Percentiles rank a stretch among this genome's conserved stretches.
These are phyloP conservation scores for Nannoperca obscura DNA, from an alignment of 2,797 vertebrate genomes.

Conservation along the genomic window DNA sequence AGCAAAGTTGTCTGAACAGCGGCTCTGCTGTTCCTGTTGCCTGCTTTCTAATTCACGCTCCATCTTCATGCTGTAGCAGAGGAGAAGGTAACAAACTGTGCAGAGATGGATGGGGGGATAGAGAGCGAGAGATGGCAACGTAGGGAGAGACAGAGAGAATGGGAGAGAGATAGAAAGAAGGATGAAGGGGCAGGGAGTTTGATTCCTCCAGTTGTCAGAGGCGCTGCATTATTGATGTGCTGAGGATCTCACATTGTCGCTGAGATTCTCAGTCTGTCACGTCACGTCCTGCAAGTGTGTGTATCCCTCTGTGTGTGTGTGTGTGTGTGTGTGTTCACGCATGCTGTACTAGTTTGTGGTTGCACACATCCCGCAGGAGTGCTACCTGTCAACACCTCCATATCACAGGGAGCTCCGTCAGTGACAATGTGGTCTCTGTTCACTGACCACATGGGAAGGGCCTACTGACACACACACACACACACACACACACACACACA, in stretches of 20 bases:
- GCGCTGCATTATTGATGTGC: constrained; percentile 82
- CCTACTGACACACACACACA: constrained; percentile 10
- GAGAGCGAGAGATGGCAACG: constrained; percentile 35
- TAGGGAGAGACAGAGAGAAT: constrained; percentile 32
- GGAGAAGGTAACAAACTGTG: constrained; percentile 58
- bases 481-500: constrained; percentile 39
- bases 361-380: constrained; percentile 63
- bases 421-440: constrained; percentile 63
- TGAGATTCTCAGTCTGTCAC: constrained; percentile 69
- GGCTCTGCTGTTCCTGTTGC: constrained; percentile 22
- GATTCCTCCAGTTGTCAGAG: constrained; percentile 77
- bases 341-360: constrained; percentile 45
- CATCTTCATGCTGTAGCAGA: constrained; percentile 28
- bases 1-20: constrained; percentile 43
- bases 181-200: constrained; percentile 66
- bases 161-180: constrained; percentile 21
- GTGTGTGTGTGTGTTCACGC: not conserved
- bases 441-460: constrained; percentile 68
- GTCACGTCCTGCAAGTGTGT: constrained; percentile 51
- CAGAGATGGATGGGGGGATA: constrained; percentile 51
- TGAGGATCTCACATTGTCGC: constrained; percentile 70
- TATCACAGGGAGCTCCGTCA: constrained; percentile 67
- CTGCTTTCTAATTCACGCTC: constrained; percentile 55
- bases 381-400: constrained; percentile 79
- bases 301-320: not conserved